Conservation (phyloP, 2,113 vertebrate genomes). For the Aptenodytes patagonicus region DNA sequence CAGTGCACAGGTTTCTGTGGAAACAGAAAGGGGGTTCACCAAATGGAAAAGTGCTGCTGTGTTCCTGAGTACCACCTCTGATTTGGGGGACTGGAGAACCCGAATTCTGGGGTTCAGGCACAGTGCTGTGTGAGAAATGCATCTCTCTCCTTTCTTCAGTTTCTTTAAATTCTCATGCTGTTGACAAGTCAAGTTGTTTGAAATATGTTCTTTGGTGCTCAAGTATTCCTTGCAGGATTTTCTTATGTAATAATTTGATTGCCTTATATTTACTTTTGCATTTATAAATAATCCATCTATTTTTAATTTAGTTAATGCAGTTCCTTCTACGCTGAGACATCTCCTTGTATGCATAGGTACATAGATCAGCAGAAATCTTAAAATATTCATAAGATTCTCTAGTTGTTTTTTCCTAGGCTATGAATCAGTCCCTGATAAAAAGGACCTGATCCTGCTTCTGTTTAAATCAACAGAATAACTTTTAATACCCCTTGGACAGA, state of each 20-base stretch:
- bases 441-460: background rate
- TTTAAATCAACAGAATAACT: constrained; percentile 6
- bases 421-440: background rate
- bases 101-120: background rate
- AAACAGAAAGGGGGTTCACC: background rate
- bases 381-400: background rate
- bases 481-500: background rate
- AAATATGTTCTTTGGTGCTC: background rate
- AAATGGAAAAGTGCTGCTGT: background rate
- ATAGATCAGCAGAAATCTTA: background rate
- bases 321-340: background rate
- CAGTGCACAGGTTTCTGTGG: background rate
- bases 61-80: background rate
- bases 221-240: constrained; percentile 1
- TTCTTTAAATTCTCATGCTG: background rate
- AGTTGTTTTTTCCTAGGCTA: background rate
- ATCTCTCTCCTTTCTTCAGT: background rate
- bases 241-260: constrained; percentile 8
- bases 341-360: background rate
- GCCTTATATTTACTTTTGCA: constrained; percentile 20
- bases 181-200: background rate
- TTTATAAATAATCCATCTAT: constrained; percentile 15
- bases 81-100: background rate
- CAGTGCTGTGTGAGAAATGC: background rate
- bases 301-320: constrained; percentile 13